Evolutionary conservation across 37 sponge, comb jelly and placozoan species (phyloP).

Genomic region (Beroe forskalii): DNA sequence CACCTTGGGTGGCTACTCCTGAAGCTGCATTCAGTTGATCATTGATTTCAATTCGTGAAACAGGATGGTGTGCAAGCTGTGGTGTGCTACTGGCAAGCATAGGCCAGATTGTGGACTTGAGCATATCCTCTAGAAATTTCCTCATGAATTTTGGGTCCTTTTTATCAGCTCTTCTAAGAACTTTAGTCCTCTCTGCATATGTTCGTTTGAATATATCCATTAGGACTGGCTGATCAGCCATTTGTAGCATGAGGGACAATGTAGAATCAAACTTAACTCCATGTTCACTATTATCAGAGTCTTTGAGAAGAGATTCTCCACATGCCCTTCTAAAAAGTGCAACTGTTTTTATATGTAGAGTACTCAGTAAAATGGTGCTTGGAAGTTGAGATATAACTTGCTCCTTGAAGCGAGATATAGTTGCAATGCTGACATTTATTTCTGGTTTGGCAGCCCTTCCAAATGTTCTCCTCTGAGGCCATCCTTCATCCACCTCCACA

Average conservation of each 20-base stretch:
- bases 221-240: slow-evolving; percentile 63
- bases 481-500: slow-evolving; percentile 23
- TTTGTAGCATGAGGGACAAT: slow-evolving; percentile 35
- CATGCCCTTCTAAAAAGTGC: background rate
- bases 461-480: slow-evolving; percentile 6
- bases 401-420: slow-evolving; percentile 59
- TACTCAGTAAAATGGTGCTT: slow-evolving; percentile 12
- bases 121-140: slow-evolving; percentile 36
- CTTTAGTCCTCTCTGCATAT: slow-evolving; percentile 16
- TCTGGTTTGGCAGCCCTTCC: slow-evolving; percentile 33
- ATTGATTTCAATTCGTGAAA: slow-evolving; percentile 9
- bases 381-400: background rate
- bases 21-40: background rate
- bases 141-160: slow-evolving; percentile 56
- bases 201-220: slow-evolving; percentile 51
- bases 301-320: slow-evolving; percentile 39
- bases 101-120: slow-evolving; percentile 38
- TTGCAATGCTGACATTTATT: slow-evolving; percentile 10
- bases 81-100: background rate
- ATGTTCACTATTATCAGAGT: background rate
- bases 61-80: slow-evolving; percentile 37
- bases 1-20: slow-evolving; percentile 45
- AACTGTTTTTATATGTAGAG: slow-evolving; percentile 43
- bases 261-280: slow-evolving; percentile 37
- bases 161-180: slow-evolving; percentile 22